These are phyloP conservation scores for Scolanthus callimorphus DNA, from an alignment of 92 coral and sea anemone species.

Conservation along the genomic window DNA sequence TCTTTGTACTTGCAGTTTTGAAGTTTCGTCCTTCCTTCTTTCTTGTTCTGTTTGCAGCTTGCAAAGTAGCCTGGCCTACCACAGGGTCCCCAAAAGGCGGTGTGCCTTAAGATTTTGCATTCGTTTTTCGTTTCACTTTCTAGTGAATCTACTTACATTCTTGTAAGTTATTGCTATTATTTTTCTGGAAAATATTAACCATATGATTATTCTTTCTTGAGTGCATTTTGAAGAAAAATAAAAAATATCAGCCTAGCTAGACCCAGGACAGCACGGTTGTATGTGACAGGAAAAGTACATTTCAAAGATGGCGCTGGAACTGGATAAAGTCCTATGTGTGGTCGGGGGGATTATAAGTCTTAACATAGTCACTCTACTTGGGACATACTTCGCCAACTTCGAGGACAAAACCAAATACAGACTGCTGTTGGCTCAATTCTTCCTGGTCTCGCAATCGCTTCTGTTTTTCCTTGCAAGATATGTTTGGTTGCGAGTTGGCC, in stretches of 20 bases:
- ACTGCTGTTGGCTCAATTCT: constrained; percentile 53
- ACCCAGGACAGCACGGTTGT: too few relatives aligned
- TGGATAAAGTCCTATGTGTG: constrained; percentile 34
- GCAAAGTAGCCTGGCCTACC: too few relatives aligned
- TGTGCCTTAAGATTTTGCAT: too few relatives aligned
- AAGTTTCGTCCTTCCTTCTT: too few relatives aligned
- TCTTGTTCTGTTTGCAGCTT: too few relatives aligned
- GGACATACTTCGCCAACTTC: constrained; percentile 50
- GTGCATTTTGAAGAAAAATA: too few relatives aligned
- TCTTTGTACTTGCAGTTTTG: too few relatives aligned
- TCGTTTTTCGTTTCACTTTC: too few relatives aligned
- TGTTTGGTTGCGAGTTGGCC: constrained; percentile 63
- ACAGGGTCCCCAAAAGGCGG: too few relatives aligned
- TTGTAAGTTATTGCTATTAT: neutral
- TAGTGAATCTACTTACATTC: neutral
- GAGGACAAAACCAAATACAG: constrained; percentile 65
- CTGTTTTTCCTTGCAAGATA: constrained; percentile 64
- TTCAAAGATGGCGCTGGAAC: constrained; percentile 55
- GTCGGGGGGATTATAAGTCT: constrained; percentile 58
- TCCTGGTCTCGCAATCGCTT: constrained; percentile 47
- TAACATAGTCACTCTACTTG: constrained; percentile 57
- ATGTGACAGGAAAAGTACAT: too few relatives aligned
- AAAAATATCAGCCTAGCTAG: too few relatives aligned
- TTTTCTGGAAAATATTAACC: neutral
- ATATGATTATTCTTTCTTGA: too few relatives aligned